Conservation (phyloP, 2,888 invertebrate genomes). For the Mantis religiosa region DNA sequence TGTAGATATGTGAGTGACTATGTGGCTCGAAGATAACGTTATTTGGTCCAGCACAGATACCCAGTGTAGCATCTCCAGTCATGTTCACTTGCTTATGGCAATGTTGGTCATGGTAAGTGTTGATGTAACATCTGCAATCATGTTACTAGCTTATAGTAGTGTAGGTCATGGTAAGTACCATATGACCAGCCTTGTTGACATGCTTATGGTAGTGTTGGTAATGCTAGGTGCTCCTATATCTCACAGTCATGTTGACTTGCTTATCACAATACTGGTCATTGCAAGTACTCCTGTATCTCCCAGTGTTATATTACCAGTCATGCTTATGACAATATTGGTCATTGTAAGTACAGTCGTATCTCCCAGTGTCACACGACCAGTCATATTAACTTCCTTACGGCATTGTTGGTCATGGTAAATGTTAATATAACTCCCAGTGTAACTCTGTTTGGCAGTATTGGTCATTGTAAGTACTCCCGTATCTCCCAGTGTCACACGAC, state of each 20-base stretch:
- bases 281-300: conserved; percentile 25
- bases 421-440: background rate
- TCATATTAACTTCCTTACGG: conserved; percentile 35
- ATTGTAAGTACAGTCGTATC: too few relatives aligned
- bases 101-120: conserved; percentile 35
- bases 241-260: conserved; percentile 33
- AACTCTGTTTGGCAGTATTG: too few relatives aligned
- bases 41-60: background rate
- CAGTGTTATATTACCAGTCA: too few relatives aligned
- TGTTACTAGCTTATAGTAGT: conserved; percentile 35
- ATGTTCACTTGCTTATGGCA: conserved; percentile 36
- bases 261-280: conserved; percentile 36
- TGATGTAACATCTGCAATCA: background rate
- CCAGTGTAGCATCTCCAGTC: background rate
- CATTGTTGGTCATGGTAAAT: conserved; percentile 36
- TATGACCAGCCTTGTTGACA: background rate
- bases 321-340: too few relatives aligned
- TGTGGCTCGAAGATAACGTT: background rate
- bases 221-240: background rate
- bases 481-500: too few relatives aligned
- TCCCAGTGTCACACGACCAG: too few relatives aligned
- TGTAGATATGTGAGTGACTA: background rate
- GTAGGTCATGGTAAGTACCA: conserved; percentile 34
- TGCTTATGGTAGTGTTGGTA: background rate
- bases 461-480: too few relatives aligned